Percentiles rank a stretch among this genome's conserved stretches.
Conservation (phyloP, 2,888 invertebrate genomes). For the Pegoplata infirma region DNA sequence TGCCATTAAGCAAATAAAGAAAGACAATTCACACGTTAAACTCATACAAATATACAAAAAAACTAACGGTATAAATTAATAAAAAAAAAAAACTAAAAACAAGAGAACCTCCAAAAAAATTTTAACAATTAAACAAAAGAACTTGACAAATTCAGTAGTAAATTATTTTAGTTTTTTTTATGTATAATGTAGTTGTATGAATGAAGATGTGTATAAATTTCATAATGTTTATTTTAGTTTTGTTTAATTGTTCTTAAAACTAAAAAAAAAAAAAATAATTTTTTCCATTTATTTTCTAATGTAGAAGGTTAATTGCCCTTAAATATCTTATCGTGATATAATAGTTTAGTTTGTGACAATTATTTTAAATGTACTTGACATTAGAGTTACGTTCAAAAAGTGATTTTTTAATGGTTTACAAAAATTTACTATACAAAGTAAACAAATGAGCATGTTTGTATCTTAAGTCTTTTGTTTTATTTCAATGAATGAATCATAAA, state of each 20-base stretch:
- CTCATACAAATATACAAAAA: not conserved
- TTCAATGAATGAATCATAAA: too few species aligned
- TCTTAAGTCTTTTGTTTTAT: conserved; percentile 35
- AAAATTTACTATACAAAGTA: not conserved
- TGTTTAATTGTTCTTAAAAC: conserved; percentile 33
- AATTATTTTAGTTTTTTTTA: conserved; percentile 23
- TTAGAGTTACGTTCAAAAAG: not conserved
- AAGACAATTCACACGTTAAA: conserved; percentile 48
- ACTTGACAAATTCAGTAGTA: conserved; percentile 46
- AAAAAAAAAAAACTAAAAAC: conserved; percentile 32
- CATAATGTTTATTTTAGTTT: conserved; percentile 4
- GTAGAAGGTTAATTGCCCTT: conserved; percentile 47
- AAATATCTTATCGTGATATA: conserved; percentile 39
- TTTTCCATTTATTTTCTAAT: not conserved
- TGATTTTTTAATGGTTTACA: not conserved
- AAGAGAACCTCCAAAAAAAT: too few species aligned
- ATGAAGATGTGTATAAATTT: not conserved
- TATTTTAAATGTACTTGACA: conserved; percentile 42
- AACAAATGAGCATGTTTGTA: not conserved
- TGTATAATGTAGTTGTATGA: too few species aligned
- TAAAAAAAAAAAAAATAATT: too few species aligned
- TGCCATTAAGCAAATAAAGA: conserved; percentile 19
- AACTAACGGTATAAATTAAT: conserved; percentile 40
- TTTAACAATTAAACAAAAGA: conserved; percentile 21
- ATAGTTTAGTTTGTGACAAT: conserved; percentile 46